Percentiles rank a stretch among this genome's conserved stretches.
Conservation (phyloP, 1,140 invertebrate species). For the Magallana ariakensis region DNA sequence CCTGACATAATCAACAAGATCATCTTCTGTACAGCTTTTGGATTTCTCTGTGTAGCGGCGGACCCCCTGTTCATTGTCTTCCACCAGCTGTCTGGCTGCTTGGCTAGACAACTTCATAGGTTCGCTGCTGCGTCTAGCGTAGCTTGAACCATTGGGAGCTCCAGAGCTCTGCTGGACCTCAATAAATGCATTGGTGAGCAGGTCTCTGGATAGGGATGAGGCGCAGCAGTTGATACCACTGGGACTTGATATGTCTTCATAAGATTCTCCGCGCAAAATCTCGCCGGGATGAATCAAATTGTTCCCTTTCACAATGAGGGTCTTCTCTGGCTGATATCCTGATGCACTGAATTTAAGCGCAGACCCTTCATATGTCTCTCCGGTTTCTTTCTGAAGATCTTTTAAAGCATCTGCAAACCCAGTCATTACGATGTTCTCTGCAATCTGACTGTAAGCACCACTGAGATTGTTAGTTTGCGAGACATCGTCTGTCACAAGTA, state of each 20-base stretch:
- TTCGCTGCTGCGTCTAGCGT: slow-evolving; percentile 69
- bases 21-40: slow-evolving; percentile 64
- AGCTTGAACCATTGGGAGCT: slow-evolving; percentile 56
- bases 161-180: slow-evolving; percentile 55
- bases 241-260: slow-evolving; percentile 30
- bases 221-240: slow-evolving; percentile 51
- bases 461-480: neutral
- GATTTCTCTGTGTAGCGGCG: slow-evolving; percentile 42
- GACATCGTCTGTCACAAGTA: slow-evolving; percentile 36
- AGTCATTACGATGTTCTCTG: slow-evolving; percentile 33
- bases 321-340: slow-evolving; percentile 3
- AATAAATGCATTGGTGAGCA: slow-evolving; percentile 58
- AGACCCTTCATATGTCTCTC: slow-evolving; percentile 14
- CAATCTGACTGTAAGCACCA: slow-evolving; percentile 24
- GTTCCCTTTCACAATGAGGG: slow-evolving; percentile 15
- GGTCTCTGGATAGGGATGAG: slow-evolving; percentile 53
- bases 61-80: slow-evolving; percentile 40
- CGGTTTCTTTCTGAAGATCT: slow-evolving; percentile 9
- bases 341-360: slow-evolving; percentile 33
- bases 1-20: slow-evolving; percentile 53
- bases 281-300: slow-evolving; percentile 33
- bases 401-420: slow-evolving; percentile 29
- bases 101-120: slow-evolving; percentile 67
- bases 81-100: slow-evolving; percentile 48
- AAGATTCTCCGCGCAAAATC: slow-evolving; percentile 35